Evolutionary conservation across 2,113 vertebrate genomes (phyloP).

Genomic region (Xenus cinereus): DNA sequence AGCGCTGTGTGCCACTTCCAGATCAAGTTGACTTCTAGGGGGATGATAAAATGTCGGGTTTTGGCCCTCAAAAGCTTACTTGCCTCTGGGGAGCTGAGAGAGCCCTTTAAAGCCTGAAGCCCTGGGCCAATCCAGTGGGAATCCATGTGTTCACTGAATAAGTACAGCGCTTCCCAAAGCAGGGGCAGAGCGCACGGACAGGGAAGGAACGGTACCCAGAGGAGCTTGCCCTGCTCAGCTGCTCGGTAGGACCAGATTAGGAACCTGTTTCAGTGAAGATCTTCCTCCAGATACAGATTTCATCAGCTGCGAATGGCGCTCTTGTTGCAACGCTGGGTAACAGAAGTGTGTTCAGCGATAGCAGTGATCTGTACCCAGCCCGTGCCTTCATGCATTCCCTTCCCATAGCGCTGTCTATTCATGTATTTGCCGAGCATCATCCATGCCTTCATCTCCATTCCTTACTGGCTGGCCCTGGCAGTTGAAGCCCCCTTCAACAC

Average conservation of each 20-base stretch:
- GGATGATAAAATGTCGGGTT: rapidly evolving
- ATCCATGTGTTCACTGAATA: rapidly evolving
- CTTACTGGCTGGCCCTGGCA: not conserved
- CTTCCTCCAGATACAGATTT: not conserved
- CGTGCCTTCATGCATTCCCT: not conserved
- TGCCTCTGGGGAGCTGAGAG: not conserved
- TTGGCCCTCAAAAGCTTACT: not conserved
- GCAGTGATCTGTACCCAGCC: not conserved
- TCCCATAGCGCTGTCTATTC: not conserved
- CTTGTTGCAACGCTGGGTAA: not conserved
- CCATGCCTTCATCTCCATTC: not conserved
- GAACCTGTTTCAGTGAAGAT: not conserved
- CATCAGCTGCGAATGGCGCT: not conserved
- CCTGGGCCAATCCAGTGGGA: rapidly evolving
- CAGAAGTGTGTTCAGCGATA: too few species aligned
- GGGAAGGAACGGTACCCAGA: not conserved
- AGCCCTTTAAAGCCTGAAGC: not conserved
- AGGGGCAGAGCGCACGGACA: not conserved
- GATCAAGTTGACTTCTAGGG: not conserved
- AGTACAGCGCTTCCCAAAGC: not conserved
- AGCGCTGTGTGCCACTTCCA: not conserved
- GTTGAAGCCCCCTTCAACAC: not conserved
- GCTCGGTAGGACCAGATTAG: not conserved
- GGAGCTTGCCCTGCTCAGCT: not conserved
- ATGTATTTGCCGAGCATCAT: not conserved